These are phyloP conservation scores for Alviniconcha marisindica DNA, from an alignment of 1,140 invertebrate species.

Conservation along the genomic window DNA sequence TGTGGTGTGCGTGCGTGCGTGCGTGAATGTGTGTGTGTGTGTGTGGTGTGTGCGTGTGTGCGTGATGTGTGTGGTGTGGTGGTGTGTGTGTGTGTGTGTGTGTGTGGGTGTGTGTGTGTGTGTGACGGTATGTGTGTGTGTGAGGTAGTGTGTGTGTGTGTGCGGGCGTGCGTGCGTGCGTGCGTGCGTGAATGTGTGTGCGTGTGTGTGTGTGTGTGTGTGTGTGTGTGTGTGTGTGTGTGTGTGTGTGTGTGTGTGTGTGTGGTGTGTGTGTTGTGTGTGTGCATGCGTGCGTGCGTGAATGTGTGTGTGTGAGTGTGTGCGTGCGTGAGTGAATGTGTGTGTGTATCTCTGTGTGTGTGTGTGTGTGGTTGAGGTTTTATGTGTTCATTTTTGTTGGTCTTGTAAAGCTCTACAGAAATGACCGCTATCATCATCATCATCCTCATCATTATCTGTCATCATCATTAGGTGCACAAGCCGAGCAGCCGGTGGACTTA, in stretches of 20 bases:
- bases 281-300: no score
- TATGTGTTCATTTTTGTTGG: neutral
- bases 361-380: neutral
- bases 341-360: neutral
- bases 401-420: neutral
- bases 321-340: neutral
- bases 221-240: conserved; percentile 1
- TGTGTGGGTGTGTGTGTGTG: neutral
- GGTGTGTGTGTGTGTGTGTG: neutral
- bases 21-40: neutral
- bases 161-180: no score
- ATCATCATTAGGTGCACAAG: no score
- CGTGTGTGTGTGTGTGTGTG: neutral
- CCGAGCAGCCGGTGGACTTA: neutral
- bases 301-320: neutral
- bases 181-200: no score
- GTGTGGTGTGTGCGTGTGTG: no score
- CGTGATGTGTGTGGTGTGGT: no score
- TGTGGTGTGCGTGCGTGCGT: neutral
- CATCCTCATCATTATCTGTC: no score
- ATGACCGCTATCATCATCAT: no score
- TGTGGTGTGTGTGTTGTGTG: no score
- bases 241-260: neutral
- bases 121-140: neutral
- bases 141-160: no score